Evolutionary conservation across 2,888 invertebrate species (phyloP).

Genomic region (Elmis aenea): DNA sequence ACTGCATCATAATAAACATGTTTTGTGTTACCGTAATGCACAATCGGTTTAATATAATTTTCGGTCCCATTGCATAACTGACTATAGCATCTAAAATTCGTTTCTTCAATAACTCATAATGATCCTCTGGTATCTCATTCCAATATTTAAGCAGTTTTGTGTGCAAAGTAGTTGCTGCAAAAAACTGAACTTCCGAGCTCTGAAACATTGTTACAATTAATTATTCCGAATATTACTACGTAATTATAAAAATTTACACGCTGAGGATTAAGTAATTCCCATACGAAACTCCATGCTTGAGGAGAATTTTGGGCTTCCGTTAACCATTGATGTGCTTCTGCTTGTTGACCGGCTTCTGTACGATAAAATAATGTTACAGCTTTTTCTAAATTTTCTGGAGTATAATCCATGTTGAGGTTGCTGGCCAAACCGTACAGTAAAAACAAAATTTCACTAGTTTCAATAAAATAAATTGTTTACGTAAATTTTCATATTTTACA

Average conservation of each 20-base stretch:
- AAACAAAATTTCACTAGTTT: too few relatives aligned
- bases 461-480: too few relatives aligned
- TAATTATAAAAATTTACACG: slow-evolving; percentile 58
- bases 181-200: slow-evolving; percentile 88
- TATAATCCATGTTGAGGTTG: slow-evolving; percentile 60
- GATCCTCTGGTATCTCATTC: slow-evolving; percentile 78
- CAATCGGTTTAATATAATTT: slow-evolving; percentile 78
- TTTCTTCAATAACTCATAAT: slow-evolving; percentile 70
- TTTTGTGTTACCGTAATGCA: slow-evolving; percentile 79
- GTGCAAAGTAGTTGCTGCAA: slow-evolving; percentile 86
- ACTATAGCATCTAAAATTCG: slow-evolving; percentile 73
- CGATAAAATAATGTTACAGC: slow-evolving; percentile 65
- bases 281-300: slow-evolving; percentile 89
- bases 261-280: slow-evolving; percentile 77
- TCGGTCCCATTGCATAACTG: slow-evolving; percentile 73
- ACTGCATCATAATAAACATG: too few relatives aligned
- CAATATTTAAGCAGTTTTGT: slow-evolving; percentile 83
- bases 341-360: slow-evolving; percentile 59
- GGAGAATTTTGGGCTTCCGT: slow-evolving; percentile 78
- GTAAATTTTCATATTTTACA: too few relatives aligned
- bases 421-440: too few relatives aligned
- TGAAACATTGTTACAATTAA: slow-evolving; percentile 43
- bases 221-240: not conserved
- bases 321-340: slow-evolving; percentile 80
- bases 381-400: slow-evolving; percentile 61